Evolutionary conservation across 2,113 vertebrate species (phyloP).

Genomic region (Ahaetulla prasina): DNA sequence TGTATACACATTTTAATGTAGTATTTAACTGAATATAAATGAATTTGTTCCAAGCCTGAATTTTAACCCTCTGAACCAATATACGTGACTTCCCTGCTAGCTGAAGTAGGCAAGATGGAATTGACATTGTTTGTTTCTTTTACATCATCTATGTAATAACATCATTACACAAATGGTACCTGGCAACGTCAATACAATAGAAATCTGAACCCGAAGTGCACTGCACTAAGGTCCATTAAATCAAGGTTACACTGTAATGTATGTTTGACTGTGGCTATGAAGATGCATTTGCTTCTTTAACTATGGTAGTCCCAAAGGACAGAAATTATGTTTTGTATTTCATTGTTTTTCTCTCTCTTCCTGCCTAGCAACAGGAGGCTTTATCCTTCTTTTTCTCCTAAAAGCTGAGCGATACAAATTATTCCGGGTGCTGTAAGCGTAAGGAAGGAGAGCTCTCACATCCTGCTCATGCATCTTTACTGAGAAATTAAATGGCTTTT

Average conservation of each 20-base stretch:
- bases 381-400: conserved; percentile 19
- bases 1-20: neutral
- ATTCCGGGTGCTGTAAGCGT: conserved; percentile 33
- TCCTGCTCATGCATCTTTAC: neutral
- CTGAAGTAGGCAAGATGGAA: neutral
- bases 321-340: neutral
- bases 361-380: neutral
- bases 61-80: neutral
- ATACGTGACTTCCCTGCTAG: neutral
- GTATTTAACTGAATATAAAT: neutral
- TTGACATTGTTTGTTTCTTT: neutral
- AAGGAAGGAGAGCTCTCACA: neutral
- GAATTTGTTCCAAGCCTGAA: neutral
- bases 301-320: neutral
- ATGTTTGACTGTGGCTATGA: neutral
- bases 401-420: neutral
- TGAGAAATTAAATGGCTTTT: neutral
- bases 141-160: neutral
- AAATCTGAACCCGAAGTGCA: neutral
- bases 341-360: neutral
- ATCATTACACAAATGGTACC: neutral
- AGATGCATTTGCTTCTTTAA: neutral
- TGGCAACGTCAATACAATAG: neutral
- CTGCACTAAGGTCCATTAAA: neutral
- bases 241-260: neutral